These are phyloP conservation scores for Pseudopodoces humilis DNA, from an alignment of 2,113 vertebrate genomes.

Conservation along the genomic window DNA sequence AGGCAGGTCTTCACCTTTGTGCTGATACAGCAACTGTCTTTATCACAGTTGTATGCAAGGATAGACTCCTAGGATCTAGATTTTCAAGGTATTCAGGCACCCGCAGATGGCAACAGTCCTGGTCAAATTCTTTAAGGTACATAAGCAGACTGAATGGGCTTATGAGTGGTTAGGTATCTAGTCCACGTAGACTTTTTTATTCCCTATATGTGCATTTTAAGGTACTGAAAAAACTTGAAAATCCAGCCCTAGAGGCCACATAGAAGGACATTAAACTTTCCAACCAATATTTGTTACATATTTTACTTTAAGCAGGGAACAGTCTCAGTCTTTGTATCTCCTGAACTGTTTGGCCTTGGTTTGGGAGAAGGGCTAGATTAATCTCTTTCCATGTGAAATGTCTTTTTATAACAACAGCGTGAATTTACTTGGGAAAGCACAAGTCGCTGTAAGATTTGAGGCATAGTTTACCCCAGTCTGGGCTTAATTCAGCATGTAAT, in stretches of 20 bases:
- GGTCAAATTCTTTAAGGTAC: background rate
- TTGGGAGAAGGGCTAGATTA: background rate
- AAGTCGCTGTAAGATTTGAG: background rate
- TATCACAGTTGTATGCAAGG: background rate
- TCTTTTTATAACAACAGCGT: background rate
- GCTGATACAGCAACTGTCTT: background rate
- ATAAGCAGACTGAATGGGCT: background rate
- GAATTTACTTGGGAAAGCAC: background rate
- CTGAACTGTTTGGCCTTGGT: background rate
- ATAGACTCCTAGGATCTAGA: background rate
- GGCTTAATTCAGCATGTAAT: slow-evolving; percentile 36
- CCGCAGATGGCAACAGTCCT: background rate
- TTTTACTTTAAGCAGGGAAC: background rate
- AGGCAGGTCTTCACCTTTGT: background rate
- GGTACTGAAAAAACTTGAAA: background rate
- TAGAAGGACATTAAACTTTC: background rate
- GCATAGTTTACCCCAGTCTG: background rate
- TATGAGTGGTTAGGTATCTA: background rate
- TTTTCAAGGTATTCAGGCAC: background rate
- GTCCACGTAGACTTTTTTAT: background rate
- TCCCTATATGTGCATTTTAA: background rate
- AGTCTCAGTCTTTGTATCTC: background rate
- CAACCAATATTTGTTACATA: background rate
- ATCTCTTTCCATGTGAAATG: background rate
- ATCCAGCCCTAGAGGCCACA: background rate